Evolutionary conservation across 2,797 vertebrate genomes (phyloP).

Genomic region (Amphiprion clarkii): DNA sequence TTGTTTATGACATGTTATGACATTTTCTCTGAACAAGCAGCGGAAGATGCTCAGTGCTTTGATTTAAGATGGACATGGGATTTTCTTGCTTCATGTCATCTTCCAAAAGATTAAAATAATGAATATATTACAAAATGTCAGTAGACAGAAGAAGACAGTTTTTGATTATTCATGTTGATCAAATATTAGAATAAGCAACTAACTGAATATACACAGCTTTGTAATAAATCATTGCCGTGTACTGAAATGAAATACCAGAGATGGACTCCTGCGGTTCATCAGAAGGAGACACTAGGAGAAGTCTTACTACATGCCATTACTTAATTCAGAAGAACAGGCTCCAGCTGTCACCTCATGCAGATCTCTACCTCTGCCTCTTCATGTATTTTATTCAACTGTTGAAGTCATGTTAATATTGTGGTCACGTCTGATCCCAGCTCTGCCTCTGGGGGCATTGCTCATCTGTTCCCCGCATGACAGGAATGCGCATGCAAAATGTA

Average conservation of each 20-base stretch:
- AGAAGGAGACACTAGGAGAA: neutral
- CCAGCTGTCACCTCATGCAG: constrained; percentile 5
- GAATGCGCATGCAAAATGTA: constrained; percentile 38
- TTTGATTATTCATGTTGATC: too few species aligned
- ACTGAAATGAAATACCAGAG: neutral
- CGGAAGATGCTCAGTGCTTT: neutral
- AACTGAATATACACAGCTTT: neutral
- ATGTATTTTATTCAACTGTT: constrained; percentile 41
- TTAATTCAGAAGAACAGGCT: neutral
- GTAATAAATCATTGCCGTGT: neutral
- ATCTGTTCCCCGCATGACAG: constrained; percentile 24
- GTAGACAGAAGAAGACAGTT: too few species aligned
- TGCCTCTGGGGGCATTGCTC: constrained; percentile 12
- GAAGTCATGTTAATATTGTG: constrained; percentile 20
- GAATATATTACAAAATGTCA: too few species aligned
- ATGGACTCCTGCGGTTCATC: neutral
- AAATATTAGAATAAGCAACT: neutral
- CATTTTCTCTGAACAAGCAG: too few species aligned
- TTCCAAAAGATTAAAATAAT: too few species aligned
- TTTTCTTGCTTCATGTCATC: neutral
- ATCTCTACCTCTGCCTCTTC: constrained; percentile 27
- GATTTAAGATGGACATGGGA: neutral
- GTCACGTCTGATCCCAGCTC: constrained; percentile 30
- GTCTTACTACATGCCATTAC: constrained; percentile 19
- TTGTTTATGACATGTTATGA: too few species aligned